Conservation (phyloP, 2,797 vertebrate genomes). For the Hemibagrus guttatus region DNA sequence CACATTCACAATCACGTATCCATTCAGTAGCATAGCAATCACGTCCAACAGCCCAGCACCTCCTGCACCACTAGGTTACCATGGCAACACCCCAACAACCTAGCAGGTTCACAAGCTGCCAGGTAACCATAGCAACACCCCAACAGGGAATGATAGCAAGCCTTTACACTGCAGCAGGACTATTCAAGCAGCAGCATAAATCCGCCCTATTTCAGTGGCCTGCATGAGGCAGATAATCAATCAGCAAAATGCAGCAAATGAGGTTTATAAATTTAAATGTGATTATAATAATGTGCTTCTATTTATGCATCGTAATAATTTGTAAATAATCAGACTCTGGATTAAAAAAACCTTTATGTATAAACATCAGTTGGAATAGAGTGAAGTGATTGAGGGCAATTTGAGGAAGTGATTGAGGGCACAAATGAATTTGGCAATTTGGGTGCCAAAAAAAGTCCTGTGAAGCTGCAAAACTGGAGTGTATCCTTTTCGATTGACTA, state of each 20-base stretch:
- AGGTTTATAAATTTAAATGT: neutral
- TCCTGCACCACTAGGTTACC: conserved; percentile 37
- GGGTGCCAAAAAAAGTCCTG: neutral
- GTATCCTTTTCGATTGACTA: neutral
- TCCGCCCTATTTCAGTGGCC: conserved; percentile 21
- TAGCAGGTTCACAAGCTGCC: conserved; percentile 47
- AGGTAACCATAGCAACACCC: conserved; percentile 55
- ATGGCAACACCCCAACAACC: conserved; percentile 50
- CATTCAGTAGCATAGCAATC: conserved; percentile 3
- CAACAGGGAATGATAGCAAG: conserved; percentile 43
- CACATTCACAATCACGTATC: neutral
- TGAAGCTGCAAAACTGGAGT: neutral
- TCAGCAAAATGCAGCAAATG: neutral
- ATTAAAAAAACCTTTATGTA: neutral
- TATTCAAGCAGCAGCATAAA: conserved; percentile 27
- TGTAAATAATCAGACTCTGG: neutral
- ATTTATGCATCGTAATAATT: neutral
- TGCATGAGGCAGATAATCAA: conserved; percentile 16
- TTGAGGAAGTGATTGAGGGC: neutral
- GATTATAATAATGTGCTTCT: neutral
- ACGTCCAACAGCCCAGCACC: conserved; percentile 4
- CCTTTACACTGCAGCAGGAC: conserved; percentile 24
- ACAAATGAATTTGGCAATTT: too few relatives aligned
- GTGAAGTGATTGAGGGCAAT: neutral
- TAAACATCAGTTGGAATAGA: neutral